Evolutionary conservation across 2,113 vertebrate species (phyloP).

Genomic region (Nansenia antarctica): DNA sequence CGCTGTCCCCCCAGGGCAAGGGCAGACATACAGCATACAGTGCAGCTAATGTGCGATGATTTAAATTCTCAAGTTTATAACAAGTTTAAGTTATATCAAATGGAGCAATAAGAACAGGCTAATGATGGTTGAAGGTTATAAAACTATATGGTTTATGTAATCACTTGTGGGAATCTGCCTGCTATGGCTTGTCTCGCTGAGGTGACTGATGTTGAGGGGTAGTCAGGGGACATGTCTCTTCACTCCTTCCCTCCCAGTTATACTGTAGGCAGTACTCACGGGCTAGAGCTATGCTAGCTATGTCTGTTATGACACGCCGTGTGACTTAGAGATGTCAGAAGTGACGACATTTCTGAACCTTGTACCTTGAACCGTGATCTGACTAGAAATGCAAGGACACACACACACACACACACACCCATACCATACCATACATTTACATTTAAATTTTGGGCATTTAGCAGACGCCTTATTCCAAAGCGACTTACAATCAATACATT

Average conservation of each 20-base stretch:
- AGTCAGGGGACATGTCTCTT: not conserved
- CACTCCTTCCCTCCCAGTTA: not conserved
- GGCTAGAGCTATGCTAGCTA: conserved; percentile 20
- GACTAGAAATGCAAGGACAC: not conserved
- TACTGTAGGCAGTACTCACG: not conserved
- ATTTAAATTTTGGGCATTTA: no score
- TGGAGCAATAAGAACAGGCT: no score
- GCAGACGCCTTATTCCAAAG: no score
- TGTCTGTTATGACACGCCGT: not conserved
- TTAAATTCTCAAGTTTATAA: no score
- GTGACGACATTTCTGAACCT: not conserved
- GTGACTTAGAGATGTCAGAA: not conserved
- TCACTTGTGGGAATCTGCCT: not conserved
- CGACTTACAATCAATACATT: no score
- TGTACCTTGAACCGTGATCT: not conserved
- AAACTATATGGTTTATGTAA: not conserved
- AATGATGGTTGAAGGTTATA: no score
- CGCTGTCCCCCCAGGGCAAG: not conserved
- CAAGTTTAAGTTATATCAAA: no score
- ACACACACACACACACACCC: no score
- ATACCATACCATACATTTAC: no score
- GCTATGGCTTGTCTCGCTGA: not conserved
- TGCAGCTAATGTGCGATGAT: no score
- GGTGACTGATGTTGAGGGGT: not conserved
- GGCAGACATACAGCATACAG: no score